These are phyloP conservation scores for Piaya cayana DNA, from an alignment of 2,113 vertebrate genomes.

Conservation along the genomic window DNA sequence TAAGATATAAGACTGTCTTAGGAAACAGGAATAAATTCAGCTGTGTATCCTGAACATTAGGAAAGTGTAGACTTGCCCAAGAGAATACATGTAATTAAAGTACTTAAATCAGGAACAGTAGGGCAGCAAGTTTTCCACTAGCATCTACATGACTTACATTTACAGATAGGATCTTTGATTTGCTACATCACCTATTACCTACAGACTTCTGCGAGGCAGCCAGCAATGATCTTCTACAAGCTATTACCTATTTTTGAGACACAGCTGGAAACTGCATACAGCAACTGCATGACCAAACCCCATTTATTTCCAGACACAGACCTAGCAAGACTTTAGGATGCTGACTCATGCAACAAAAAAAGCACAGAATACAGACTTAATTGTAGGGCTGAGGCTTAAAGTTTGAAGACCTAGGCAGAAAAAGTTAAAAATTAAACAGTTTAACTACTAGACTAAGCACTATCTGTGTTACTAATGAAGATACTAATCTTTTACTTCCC, in stretches of 20 bases:
- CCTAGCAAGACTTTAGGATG: background rate
- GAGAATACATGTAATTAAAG: background rate
- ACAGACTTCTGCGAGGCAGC: background rate
- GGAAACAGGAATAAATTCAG: background rate
- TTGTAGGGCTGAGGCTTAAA: background rate
- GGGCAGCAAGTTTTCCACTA: background rate
- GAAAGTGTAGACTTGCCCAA: background rate
- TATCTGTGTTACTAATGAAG: background rate
- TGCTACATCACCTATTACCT: background rate
- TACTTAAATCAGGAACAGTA: background rate
- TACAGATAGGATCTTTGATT: background rate
- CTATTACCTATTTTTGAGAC: background rate
- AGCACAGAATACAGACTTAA: background rate
- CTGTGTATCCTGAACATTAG: background rate
- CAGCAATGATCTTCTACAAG: background rate
- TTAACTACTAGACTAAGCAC: background rate
- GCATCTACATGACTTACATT: background rate
- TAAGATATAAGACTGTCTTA: background rate
- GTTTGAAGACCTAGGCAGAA: background rate
- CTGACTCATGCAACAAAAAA: background rate
- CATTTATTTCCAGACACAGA: background rate
- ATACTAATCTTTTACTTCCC: background rate
- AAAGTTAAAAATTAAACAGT: background rate
- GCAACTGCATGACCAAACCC: background rate
- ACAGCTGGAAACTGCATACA: background rate